Evolutionary conservation across 2,888 invertebrate genomes (phyloP), one percentile per base, ranked within the genome.

Genomic region (Anthrax anthrax): DNA sequence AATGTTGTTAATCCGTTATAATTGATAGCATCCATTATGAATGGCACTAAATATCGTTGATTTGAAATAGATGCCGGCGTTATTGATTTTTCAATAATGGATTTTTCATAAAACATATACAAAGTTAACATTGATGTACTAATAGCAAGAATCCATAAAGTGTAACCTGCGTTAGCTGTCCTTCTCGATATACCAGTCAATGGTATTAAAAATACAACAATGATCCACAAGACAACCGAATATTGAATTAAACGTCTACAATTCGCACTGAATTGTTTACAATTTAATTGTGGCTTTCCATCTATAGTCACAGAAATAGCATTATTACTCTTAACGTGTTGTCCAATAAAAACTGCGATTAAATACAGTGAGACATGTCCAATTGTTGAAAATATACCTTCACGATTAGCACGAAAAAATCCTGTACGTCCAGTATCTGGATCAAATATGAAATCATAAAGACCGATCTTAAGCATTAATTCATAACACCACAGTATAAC

Each of bases 291-390:
- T 32, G 12, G 12, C 12, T 32, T 9, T 32, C 1, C 29, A 32
- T 32, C n/a, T n/a, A n/a, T n/a, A n/a, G n/a, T n/a, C n/a, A n/a
- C n/a, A n/a, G n/a, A n/a, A n/a, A n/a, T n/a, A n/a, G n/a, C n/a
- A n/a, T n/a, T n/a, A n/a, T n/a, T n/a, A n/a, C n/a, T n/a, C n/a
- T n/a, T n/a, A n/a, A n/a, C n/a, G n/a, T 27, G 2, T 6, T 23
- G 37, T 36, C 46, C 29, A n/a, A 84, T 60, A 55, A 76, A 73
- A 45, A 81, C 77, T 23, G 84, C 81, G 52, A 81, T 73, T 47
- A 94, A 71, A 65, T 90, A 94, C 6, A 97, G 68, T 1, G 84
- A 77, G 1, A 90, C 70, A 63, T 89, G 96, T 2, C 97, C 96
- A 1, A 84, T 70, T 36, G 81, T 72, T 0, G 96, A 94, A 18